A percentile compares a stretch with the other conserved stretches of the same genome.
Evolutionary conservation across 2,888 invertebrate genomes (phyloP).

Genomic region (Cephus spinipes): DNA sequence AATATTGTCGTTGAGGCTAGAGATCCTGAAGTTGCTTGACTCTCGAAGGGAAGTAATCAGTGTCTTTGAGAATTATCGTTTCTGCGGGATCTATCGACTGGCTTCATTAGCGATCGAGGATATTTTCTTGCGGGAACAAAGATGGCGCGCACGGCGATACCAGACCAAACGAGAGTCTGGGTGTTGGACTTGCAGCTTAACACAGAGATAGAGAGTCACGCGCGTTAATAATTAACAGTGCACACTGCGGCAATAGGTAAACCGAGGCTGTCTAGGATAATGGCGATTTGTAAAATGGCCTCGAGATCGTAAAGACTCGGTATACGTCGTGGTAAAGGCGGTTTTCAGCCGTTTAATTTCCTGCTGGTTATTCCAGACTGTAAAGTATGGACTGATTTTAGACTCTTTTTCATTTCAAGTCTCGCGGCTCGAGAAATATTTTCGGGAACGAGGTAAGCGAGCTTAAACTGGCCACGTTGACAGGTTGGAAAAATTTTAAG

Average conservation of each 20-base stretch:
- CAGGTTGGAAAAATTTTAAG: not conserved
- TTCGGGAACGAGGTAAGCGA: not conserved
- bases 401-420: not conserved
- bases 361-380: not conserved
- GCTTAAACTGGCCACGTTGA: not conserved
- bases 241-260: conserved; percentile 26
- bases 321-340: not conserved
- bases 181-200: not conserved
- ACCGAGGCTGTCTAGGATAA: conserved; percentile 17
- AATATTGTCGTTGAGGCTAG: not conserved
- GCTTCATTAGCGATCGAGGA: not conserved
- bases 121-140: not conserved
- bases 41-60: not conserved
- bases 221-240: conserved; percentile 22
- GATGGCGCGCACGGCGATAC: not conserved
- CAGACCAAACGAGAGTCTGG: not conserved
- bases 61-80: not conserved
- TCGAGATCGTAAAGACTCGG: conserved; percentile 9
- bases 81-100: not conserved
- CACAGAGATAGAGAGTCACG: not conserved
- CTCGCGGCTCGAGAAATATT: not conserved
- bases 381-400: not conserved
- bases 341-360: not conserved
- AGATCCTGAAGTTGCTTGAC: not conserved
- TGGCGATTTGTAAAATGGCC: conserved; percentile 24